These are phyloP conservation scores for Acrocyrtus sp. DNA, from an alignment of 2,888 invertebrate genomes.

Conservation along the genomic window DNA sequence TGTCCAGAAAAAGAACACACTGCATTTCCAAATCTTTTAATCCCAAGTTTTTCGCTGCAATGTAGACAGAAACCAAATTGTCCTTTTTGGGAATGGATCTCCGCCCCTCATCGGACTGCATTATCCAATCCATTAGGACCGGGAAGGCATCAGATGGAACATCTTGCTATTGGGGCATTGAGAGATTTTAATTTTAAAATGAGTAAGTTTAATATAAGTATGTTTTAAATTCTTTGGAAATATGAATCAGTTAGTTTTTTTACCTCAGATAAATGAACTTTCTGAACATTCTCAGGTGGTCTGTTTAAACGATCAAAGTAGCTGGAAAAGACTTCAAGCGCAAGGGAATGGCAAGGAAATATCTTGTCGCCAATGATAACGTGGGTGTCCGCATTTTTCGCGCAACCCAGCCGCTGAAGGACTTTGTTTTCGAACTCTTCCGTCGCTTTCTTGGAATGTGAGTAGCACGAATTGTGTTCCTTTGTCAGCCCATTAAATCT, in stretches of 20 bases:
- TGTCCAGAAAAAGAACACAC: constrained; percentile 52
- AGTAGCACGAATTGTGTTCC: constrained; percentile 20
- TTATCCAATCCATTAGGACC: constrained; percentile 61
- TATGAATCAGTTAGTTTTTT: not conserved
- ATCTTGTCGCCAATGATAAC: constrained; percentile 52
- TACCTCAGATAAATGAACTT: constrained; percentile 57
- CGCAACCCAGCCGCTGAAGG: constrained; percentile 47
- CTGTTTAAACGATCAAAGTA: constrained; percentile 57
- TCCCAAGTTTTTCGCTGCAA: constrained; percentile 50
- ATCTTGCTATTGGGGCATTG: constrained; percentile 15
- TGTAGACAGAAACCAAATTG: constrained; percentile 54
- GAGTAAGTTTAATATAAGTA: not conserved
- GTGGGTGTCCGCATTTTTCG: constrained; percentile 60
- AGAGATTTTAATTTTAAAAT: constrained; percentile 2
- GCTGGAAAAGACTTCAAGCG: constrained; percentile 56
- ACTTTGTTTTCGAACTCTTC: constrained; percentile 51
- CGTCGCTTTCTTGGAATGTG: constrained; percentile 25
- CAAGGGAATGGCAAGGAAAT: constrained; percentile 59
- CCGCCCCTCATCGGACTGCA: constrained; percentile 44
- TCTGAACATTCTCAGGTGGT: constrained; percentile 46
- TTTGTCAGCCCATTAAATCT: not conserved
- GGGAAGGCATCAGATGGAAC: constrained; percentile 52
- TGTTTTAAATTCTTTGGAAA: not conserved
- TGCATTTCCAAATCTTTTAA: constrained; percentile 49
- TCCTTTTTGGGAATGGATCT: constrained; percentile 37